These are phyloP conservation scores for Limnothrissa miodon DNA, from an alignment of 2,113 vertebrate species.

Conservation along the genomic window DNA sequence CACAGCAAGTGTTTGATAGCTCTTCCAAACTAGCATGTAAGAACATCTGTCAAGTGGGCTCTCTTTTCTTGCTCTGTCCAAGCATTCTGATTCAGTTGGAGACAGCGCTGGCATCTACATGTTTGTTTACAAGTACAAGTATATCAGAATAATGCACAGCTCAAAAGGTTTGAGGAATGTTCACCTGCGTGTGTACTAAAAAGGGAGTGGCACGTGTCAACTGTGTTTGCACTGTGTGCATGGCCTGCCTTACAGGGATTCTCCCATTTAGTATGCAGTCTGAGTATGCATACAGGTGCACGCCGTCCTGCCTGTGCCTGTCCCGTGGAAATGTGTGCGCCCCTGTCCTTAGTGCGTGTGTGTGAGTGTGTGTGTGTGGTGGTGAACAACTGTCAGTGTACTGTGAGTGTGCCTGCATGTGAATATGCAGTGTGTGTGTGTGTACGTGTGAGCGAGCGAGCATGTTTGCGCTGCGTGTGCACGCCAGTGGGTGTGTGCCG, in stretches of 20 bases:
- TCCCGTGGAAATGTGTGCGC: neutral
- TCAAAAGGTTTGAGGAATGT: neutral
- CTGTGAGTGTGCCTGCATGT: neutral
- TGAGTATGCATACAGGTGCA: neutral
- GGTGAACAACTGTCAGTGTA: neutral
- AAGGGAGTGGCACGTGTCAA: neutral
- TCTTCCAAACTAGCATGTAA: neutral
- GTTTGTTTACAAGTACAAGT: too few relatives aligned
- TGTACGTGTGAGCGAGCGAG: too few relatives aligned
- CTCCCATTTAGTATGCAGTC: neutral
- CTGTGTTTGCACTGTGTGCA: neutral
- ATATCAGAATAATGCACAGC: neutral
- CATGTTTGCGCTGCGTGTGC: slow-evolving; percentile 23
- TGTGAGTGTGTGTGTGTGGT: neutral
- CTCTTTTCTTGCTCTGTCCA: neutral
- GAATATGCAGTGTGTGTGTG: too few relatives aligned
- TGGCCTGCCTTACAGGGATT: neutral
- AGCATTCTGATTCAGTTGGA: neutral
- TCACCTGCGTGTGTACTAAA: neutral
- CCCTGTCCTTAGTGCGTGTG: neutral
- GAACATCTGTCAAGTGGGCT: neutral
- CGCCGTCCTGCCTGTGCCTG: neutral
- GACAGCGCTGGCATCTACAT: neutral
- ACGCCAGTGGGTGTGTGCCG: slow-evolving; percentile 38
- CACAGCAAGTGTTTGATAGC: neutral